These are phyloP conservation scores for Tetrapedia diversipes DNA, from an alignment of 2,888 invertebrate genomes.

Conservation along the genomic window DNA sequence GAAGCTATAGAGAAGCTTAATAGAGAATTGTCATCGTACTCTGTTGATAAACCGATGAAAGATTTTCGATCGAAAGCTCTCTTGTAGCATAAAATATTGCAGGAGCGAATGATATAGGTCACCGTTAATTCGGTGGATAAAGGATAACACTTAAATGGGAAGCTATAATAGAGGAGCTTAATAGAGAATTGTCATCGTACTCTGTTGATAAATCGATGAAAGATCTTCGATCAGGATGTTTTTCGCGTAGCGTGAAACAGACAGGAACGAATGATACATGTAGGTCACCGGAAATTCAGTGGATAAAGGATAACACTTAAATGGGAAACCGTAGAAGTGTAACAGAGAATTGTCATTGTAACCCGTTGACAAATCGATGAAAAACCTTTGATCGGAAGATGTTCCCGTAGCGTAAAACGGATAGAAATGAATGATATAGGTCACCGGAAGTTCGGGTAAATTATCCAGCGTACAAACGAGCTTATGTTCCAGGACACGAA, in stretches of 20 bases:
- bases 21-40: background rate
- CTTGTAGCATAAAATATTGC: no score
- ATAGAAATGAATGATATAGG: conserved; percentile 57
- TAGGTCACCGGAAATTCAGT: no score
- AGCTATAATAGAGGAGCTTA: no score
- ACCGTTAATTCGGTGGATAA: no score
- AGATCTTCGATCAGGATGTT: background rate
- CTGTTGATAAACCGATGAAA: background rate
- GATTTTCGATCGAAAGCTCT: background rate
- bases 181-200: background rate
- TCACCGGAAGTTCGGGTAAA: conserved; percentile 63
- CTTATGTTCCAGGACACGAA: conserved; percentile 63
- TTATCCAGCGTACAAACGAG: conserved; percentile 57
- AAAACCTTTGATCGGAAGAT: background rate
- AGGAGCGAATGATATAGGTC: no score
- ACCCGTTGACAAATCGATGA: background rate
- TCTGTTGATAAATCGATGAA: background rate
- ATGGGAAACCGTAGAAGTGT: no score
- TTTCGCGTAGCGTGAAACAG: no score
- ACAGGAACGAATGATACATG: no score
- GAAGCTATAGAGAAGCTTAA: no score
- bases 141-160: no score
- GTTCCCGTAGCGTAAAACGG: conserved; percentile 3
- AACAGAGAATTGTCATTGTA: no score
- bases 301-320: no score